Percentiles rank a stretch among this genome's conserved stretches.
phyloP scores from a whole-genome alignment of 1,140 invertebrate genomes.

The Drosophila suzukii region DNA sequence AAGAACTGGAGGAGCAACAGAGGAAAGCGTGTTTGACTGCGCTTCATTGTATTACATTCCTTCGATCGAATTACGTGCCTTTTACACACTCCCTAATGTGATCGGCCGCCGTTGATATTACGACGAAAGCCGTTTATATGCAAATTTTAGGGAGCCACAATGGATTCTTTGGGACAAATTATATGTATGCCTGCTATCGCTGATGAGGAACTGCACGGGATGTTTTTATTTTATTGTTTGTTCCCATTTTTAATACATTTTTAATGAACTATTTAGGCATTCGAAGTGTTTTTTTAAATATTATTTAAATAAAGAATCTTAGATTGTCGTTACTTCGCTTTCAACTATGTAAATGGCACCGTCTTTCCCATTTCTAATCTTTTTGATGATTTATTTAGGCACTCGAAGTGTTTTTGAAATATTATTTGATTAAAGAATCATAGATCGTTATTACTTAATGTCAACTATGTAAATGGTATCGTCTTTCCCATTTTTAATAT shows the following conservation, averaged over 20 bases:
- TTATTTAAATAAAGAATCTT: too few relatives aligned
- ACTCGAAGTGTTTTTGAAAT: too few relatives aligned
- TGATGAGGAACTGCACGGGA: neutral
- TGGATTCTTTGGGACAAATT: slow-evolving; percentile 31
- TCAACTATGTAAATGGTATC: too few relatives aligned
- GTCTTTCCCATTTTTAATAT: too few relatives aligned
- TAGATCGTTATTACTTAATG: too few relatives aligned
- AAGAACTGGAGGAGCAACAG: neutral
- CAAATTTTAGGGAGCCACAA: slow-evolving; percentile 26
- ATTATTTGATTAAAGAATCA: too few relatives aligned
- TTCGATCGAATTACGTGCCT: slow-evolving; percentile 66
- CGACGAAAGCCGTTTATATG: slow-evolving; percentile 30
- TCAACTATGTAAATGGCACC: too few relatives aligned
- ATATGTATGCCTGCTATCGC: slow-evolving; percentile 1
- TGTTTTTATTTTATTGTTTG: neutral
- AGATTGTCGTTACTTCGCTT: too few relatives aligned
- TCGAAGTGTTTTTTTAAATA: neutral
- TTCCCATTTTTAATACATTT: neutral
- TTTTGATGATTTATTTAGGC: neutral
- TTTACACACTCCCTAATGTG: slow-evolving; percentile 54
- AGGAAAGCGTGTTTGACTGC: slow-evolving; percentile 33
- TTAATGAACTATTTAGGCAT: neutral
- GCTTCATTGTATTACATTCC: slow-evolving; percentile 48
- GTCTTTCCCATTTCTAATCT: neutral
- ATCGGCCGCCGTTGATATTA: slow-evolving; percentile 57